Evolutionary conservation across 2,888 invertebrate species (phyloP).

Genomic region (Aethes cnicana): DNA sequence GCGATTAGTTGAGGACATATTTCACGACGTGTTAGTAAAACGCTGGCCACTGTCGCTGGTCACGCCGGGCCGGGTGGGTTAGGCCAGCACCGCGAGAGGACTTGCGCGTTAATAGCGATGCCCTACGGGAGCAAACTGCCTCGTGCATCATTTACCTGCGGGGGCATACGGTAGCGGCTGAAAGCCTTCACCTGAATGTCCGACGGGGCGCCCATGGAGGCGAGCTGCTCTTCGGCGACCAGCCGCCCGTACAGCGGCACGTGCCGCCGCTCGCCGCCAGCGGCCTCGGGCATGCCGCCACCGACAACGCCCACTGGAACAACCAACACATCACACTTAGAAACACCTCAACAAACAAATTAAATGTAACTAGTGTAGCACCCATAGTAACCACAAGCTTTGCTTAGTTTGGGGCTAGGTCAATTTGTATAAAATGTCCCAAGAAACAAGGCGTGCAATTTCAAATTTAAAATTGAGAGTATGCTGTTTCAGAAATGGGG

Average conservation of each 20-base stretch:
- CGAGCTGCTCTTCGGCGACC: conserved; percentile 94
- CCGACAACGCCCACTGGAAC: conserved; percentile 77
- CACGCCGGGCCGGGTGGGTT: not conserved
- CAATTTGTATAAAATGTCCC: too few relatives aligned
- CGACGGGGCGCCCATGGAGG: conserved; percentile 83
- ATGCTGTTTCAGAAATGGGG: too few relatives aligned
- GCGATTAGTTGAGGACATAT: not conserved
- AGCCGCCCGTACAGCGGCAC: conserved; percentile 94
- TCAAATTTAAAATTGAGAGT: too few relatives aligned
- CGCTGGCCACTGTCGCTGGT: not conserved
- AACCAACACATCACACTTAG: too few relatives aligned
- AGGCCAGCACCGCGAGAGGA: not conserved
- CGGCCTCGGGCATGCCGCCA: conserved; percentile 72
- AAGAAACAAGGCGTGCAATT: too few relatives aligned
- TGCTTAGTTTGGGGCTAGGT: too few relatives aligned
- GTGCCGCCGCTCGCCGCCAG: conserved; percentile 84
- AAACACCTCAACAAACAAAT: too few relatives aligned
- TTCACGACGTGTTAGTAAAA: not conserved
- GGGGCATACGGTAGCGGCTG: conserved; percentile 75
- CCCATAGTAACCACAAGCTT: too few relatives aligned
- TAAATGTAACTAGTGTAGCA: too few relatives aligned
- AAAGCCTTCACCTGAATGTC: conserved; percentile 85
- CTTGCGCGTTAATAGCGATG: not conserved
- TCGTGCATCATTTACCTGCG: conserved; percentile 80
- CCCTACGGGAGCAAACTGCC: conserved; percentile 62